Percentiles rank a stretch among this genome's conserved stretches.
Evolutionary conservation across 2,797 vertebrate genomes (phyloP).

Genomic region (Bufotes viridis): DNA sequence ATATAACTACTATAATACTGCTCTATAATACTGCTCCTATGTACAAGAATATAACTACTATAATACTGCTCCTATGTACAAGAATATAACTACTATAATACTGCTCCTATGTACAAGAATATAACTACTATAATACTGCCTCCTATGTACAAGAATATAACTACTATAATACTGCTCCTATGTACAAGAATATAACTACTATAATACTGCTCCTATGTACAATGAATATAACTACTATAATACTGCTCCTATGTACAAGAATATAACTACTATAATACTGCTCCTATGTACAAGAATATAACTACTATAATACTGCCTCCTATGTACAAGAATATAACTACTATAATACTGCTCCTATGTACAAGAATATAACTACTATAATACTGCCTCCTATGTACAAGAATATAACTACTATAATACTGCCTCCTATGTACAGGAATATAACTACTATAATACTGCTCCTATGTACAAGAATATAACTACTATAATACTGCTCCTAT

Average conservation of each 20-base stretch:
- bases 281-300: slow-evolving; percentile 9
- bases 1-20: not conserved
- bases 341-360: not conserved
- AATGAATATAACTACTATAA: slow-evolving; percentile 19
- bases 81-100: slow-evolving; percentile 21
- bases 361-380: slow-evolving; percentile 15
- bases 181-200: slow-evolving; percentile 13
- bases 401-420: slow-evolving; percentile 8
- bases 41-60: slow-evolving; percentile 9
- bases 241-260: slow-evolving; percentile 2
- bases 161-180: slow-evolving; percentile 18
- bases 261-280: slow-evolving; percentile 4
- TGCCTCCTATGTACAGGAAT: not conserved
- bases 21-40: slow-evolving; percentile 1
- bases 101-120: slow-evolving; percentile 11
- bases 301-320: slow-evolving; percentile 14
- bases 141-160: slow-evolving; percentile 7
- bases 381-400: slow-evolving; percentile 15
- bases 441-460: slow-evolving; percentile 16
- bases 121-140: slow-evolving; percentile 6
- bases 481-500: not conserved
- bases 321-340: slow-evolving; percentile 9
- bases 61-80: not conserved
- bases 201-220: not conserved
- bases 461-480: slow-evolving; percentile 10